A percentile compares a stretch with the other conserved stretches of the same genome.
Evolutionary conservation across 2,888 invertebrate species (phyloP).

Genomic region (Autographa pulchrina): DNA sequence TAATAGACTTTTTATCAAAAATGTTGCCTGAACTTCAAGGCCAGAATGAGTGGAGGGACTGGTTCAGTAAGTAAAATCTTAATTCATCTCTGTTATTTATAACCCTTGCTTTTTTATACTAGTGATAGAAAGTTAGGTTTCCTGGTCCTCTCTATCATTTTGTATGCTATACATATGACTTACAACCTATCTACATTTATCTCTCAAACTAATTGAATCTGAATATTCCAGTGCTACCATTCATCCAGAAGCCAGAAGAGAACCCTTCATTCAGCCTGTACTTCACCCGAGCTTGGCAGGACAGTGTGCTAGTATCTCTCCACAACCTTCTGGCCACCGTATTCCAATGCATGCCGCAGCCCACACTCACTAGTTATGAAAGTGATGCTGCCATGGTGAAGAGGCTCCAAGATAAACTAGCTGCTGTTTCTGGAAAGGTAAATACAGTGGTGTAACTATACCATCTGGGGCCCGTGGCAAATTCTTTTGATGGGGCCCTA

Average conservation of each 20-base stretch:
- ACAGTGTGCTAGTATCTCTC: conserved; percentile 96
- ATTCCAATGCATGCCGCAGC: conserved; percentile 95
- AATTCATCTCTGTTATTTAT: not conserved
- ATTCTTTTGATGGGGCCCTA: no score
- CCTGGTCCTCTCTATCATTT: no score
- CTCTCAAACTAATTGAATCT: not conserved
- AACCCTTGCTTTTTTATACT: not conserved
- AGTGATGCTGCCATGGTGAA: conserved; percentile 95
- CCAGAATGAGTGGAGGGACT: conserved; percentile 98
- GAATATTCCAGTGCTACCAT: conserved; percentile 94
- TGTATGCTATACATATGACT: no score
- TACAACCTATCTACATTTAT: no score
- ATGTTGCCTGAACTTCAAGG: conserved; percentile 96
- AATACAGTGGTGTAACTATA: no score
- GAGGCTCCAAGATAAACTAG: conserved; percentile 95
- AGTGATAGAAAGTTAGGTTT: not conserved
- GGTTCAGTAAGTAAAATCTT: conserved; percentile 95
- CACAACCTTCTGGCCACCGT: conserved; percentile 98
- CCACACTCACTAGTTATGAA: conserved; percentile 95
- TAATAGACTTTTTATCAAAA: conserved; percentile 96
- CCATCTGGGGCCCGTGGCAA: no score
- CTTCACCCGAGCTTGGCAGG: conserved; percentile 98
- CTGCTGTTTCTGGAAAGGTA: conserved; percentile 89
- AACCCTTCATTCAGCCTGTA: conserved; percentile 95
- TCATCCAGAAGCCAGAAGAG: conserved; percentile 97